Evolutionary conservation across 1,140 invertebrate genomes (phyloP).

Genomic region (Drosophila suzukii): DNA sequence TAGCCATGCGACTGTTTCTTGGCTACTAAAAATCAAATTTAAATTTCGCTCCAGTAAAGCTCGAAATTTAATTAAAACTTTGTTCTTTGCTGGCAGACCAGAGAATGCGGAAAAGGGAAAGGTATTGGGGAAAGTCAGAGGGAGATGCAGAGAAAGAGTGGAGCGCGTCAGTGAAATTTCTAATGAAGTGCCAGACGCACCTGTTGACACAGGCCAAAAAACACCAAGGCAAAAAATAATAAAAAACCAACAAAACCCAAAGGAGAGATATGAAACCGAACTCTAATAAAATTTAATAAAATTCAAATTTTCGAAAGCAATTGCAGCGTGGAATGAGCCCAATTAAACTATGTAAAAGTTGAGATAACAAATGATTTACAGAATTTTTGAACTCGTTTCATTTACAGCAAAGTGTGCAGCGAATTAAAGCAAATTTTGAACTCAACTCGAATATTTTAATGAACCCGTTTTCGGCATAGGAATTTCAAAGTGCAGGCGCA

Average conservation of each 20-base stretch:
- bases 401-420: constrained; percentile 7
- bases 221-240: constrained; percentile 16
- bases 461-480: constrained; percentile 12
- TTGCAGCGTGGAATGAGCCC: constrained; percentile 20
- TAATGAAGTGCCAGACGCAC: constrained; percentile 75
- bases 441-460: constrained; percentile 7
- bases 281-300: constrained; percentile 66
- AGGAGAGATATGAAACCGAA: constrained; percentile 31
- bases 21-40: constrained; percentile 76
- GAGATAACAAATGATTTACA: constrained; percentile 37
- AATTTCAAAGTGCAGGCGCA: constrained; percentile 5
- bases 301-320: constrained; percentile 43
- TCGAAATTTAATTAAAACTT: constrained; percentile 79
- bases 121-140: background rate
- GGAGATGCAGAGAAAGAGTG: constrained; percentile 2
- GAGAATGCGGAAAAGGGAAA: background rate
- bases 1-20: constrained; percentile 71
- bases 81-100: constrained; percentile 33
- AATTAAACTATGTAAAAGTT: constrained; percentile 39
- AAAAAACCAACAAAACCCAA: constrained; percentile 4
- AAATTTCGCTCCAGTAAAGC: constrained; percentile 64
- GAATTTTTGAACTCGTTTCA: constrained; percentile 27
- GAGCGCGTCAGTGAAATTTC: constrained; percentile 40
- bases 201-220: constrained; percentile 65
- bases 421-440: constrained; percentile 14